phyloP scores from a whole-genome alignment of 2,888 invertebrate genomes.

The Drosophila nr. fundita region DNA sequence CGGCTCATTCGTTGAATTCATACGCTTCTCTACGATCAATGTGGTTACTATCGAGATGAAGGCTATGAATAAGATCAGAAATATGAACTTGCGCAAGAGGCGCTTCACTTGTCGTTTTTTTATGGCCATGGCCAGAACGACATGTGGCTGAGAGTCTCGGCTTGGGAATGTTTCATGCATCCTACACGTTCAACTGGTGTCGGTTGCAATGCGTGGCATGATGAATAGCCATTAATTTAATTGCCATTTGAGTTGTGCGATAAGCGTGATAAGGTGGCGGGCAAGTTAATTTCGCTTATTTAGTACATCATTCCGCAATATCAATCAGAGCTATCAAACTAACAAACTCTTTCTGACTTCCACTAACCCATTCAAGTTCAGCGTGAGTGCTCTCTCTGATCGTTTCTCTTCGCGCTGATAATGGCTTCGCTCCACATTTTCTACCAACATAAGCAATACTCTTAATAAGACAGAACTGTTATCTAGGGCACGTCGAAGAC shows the following conservation, averaged over 20 bases:
- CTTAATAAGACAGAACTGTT: not conserved
- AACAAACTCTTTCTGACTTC: not conserved
- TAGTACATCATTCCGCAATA: slow-evolving; percentile 62
- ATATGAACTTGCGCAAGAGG: slow-evolving; percentile 63
- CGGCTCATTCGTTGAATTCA: slow-evolving; percentile 13
- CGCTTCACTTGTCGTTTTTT: slow-evolving; percentile 77
- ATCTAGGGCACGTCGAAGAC: not conserved
- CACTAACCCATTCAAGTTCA: slow-evolving; percentile 32
- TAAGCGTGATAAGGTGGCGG: slow-evolving; percentile 38
- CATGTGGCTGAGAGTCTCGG: slow-evolving; percentile 17
- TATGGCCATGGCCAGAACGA: slow-evolving; percentile 65
- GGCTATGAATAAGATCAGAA: slow-evolving; percentile 52
- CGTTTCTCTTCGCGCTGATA: slow-evolving; percentile 13
- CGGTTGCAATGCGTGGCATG: slow-evolving; percentile 50
- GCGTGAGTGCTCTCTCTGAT: not conserved
- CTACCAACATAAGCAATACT: not conserved
- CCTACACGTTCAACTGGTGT: slow-evolving; percentile 13
- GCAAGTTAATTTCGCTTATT: slow-evolving; percentile 22
- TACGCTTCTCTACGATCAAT: slow-evolving; percentile 67
- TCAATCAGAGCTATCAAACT: slow-evolving; percentile 51
- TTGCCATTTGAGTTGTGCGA: not conserved
- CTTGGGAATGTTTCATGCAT: slow-evolving; percentile 2
- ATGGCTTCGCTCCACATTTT: slow-evolving; percentile 11
- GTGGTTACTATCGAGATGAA: slow-evolving; percentile 66
- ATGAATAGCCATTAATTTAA: not conserved